These are phyloP conservation scores for Aix galericulata DNA, from an alignment of 2,113 vertebrate species.

Conservation along the genomic window DNA sequence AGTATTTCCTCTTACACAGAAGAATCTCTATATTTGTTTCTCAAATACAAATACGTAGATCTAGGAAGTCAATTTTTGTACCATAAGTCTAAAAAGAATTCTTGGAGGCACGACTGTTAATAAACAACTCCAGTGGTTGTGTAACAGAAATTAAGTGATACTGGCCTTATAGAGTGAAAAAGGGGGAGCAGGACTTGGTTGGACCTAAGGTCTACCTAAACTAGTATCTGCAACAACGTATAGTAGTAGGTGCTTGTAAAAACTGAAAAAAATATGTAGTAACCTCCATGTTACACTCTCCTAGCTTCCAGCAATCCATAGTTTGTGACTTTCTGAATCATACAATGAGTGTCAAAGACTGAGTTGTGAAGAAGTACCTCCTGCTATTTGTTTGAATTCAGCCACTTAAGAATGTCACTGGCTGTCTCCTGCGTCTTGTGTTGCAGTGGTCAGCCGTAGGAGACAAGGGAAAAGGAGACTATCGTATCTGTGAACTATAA, in stretches of 20 bases:
- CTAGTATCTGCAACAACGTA: neutral
- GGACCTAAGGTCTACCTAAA: neutral
- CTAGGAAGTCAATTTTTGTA: neutral
- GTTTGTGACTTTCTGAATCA: neutral
- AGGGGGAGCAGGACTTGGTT: neutral
- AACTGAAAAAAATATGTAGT: neutral
- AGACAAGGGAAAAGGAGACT: neutral
- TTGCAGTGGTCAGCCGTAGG: accelerated
- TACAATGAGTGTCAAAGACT: neutral
- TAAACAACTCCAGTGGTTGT: neutral
- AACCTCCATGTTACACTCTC: neutral
- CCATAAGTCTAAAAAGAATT: neutral
- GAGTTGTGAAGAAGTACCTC: neutral
- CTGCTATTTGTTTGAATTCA: neutral
- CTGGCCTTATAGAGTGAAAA: neutral
- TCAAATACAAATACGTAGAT: neutral
- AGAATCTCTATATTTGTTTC: neutral
- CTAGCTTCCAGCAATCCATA: neutral
- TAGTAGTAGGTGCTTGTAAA: neutral
- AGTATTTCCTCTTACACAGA: neutral
- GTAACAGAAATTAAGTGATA: neutral
- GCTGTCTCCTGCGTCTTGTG: neutral
- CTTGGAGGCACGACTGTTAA: neutral
- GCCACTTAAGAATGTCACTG: neutral
- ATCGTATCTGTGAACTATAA: neutral